A percentile compares a stretch with the other conserved stretches of the same genome.
Conservation (phyloP, 2,888 invertebrate genomes). For the Drosophila cognata region DNA sequence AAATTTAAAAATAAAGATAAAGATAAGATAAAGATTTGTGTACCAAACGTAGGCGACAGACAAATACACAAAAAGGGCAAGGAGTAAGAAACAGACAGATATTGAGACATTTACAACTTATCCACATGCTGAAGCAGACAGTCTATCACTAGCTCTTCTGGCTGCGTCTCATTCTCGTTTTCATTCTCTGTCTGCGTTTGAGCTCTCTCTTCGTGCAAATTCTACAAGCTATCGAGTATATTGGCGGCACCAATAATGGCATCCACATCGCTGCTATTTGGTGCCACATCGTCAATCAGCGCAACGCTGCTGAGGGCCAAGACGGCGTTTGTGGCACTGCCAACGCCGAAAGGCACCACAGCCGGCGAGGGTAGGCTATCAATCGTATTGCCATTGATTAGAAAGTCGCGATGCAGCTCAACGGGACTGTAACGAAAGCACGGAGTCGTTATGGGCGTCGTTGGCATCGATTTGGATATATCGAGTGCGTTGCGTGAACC, state of each 20-base stretch:
- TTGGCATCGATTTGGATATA: conserved; percentile 91
- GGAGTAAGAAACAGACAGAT: neutral
- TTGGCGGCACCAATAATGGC: conserved; percentile 83
- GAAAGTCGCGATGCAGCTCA: conserved; percentile 86
- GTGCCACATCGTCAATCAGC: conserved; percentile 69
- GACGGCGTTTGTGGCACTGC: conserved; percentile 41
- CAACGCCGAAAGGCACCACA: conserved; percentile 51
- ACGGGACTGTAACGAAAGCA: conserved; percentile 87
- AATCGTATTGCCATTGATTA: conserved; percentile 88
- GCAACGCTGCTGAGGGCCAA: conserved; percentile 61
- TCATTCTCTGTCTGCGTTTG: conserved; percentile 25
- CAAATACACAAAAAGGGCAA: conserved; percentile 1
- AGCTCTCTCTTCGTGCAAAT: conserved; percentile 83
- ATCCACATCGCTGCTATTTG: conserved; percentile 74
- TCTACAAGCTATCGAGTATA: conserved; percentile 83
- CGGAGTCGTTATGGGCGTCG: conserved; percentile 88
- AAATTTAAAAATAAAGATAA: neutral
- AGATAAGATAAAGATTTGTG: neutral
- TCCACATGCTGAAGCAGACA: conserved; percentile 80
- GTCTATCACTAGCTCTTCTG: conserved; percentile 64
- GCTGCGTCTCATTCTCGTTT: conserved; percentile 33
- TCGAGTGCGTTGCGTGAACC: conserved; percentile 84
- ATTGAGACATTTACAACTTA: conserved; percentile 61
- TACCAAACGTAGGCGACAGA: neutral
- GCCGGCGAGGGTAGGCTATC: conserved; percentile 82